Conservation (phyloP, 1,140 invertebrate genomes). For the Drosophila auraria region DNA sequence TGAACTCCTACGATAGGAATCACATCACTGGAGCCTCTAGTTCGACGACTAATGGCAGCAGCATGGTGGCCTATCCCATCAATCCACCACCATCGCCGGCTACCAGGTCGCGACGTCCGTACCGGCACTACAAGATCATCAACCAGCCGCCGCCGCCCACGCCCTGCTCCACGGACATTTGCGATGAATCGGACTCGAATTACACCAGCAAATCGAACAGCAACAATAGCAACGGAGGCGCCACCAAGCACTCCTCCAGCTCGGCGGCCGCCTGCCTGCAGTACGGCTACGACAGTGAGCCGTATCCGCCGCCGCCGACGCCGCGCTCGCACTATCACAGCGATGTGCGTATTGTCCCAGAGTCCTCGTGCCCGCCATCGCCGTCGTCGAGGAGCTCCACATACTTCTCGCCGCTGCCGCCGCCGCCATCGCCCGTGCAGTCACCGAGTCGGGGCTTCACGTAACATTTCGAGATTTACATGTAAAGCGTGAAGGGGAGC, state of each 20-base stretch:
- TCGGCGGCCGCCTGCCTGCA: slow-evolving; percentile 80
- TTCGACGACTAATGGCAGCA: slow-evolving; percentile 88
- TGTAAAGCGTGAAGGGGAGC: slow-evolving; percentile 52
- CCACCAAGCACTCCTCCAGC: slow-evolving; percentile 74
- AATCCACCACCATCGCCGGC: slow-evolving; percentile 96
- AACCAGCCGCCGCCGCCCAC: slow-evolving; percentile 96
- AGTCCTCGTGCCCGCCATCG: slow-evolving; percentile 90
- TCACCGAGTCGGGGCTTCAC: slow-evolving; percentile 85
- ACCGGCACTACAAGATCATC: slow-evolving; percentile 91
- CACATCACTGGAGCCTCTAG: slow-evolving; percentile 94
- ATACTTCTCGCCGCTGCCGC: slow-evolving; percentile 90
- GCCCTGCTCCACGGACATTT: slow-evolving; percentile 97
- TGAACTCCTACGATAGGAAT: slow-evolving; percentile 91
- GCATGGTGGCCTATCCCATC: slow-evolving; percentile 85
- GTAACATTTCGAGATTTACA: slow-evolving; percentile 84
- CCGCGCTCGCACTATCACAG: slow-evolving; percentile 91
- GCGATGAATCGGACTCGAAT: slow-evolving; percentile 93
- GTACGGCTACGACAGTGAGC: slow-evolving; percentile 89
- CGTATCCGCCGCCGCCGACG: slow-evolving; percentile 93
- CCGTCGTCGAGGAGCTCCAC: slow-evolving; percentile 91
- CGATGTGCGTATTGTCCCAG: slow-evolving; percentile 86
- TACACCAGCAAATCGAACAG: slow-evolving; percentile 86
- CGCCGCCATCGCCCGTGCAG: slow-evolving; percentile 90
- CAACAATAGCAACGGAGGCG: slow-evolving; percentile 80
- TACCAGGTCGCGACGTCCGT: slow-evolving; percentile 90